Conservation (phyloP, 2,797 vertebrate genomes). For the Notamacropus eugenii region DNA sequence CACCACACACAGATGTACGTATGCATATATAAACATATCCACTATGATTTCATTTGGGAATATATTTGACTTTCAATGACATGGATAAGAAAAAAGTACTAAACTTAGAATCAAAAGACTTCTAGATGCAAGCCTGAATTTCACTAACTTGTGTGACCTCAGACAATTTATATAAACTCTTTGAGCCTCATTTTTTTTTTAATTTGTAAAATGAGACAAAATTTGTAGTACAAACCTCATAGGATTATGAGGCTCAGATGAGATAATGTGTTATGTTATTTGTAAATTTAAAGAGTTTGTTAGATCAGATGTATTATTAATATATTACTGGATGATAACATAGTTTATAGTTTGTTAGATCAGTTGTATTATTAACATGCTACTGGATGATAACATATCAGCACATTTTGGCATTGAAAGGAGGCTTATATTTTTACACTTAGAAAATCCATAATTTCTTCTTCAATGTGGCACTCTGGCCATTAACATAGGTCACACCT, state of each 20-base stretch:
- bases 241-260: not conserved
- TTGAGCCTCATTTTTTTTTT: not conserved
- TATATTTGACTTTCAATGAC: not conserved
- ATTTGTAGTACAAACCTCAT: not conserved
- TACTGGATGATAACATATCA: not conserved
- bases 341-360: not conserved
- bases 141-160: not conserved
- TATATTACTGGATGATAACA: not conserved
- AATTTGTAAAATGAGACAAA: not conserved
- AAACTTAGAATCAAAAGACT: not conserved
- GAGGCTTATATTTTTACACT: not conserved
- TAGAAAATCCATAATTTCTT: not conserved
- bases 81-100: not conserved
- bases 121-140: not conserved
- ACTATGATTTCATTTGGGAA: not conserved
- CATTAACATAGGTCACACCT: not conserved
- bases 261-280: not conserved
- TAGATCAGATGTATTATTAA: not conserved
- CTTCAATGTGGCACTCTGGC: not conserved
- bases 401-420: not conserved
- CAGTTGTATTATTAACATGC: not conserved
- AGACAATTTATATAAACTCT: not conserved
- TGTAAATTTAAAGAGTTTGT: not conserved
- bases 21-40: not conserved
- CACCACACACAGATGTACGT: no score